Evolutionary conservation across 2,113 vertebrate species (phyloP), one percentile per base, ranked within the genome.

Genomic region (Pterocles gutturalis): DNA sequence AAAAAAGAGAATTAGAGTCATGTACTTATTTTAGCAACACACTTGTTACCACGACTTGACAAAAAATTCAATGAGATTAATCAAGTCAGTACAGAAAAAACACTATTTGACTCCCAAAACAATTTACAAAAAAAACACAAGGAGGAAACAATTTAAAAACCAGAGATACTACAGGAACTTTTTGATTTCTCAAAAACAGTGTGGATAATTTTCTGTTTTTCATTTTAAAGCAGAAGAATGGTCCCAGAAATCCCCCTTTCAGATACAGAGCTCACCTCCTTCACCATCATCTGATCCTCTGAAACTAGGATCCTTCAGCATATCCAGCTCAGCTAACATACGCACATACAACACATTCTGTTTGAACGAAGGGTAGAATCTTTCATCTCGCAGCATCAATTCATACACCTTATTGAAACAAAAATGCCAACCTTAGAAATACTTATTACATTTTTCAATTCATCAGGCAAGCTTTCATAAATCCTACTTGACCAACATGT

Each of bases 301-400:
- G 97, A 99, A 99, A 98, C 99, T 99, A 11, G 99, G 99, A 97
- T 99, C 99, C 96, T 99, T 99, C 93, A 99, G 96, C 99, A 99
- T 99, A 96, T 99, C 99, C 87, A 99, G 97, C 95, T 99, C 99
- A 9, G 99, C 99, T 49, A 99, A 98, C 99, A 99, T 99, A 53
- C 99, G 99, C 29, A 99, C 98, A n/a, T 99, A 99, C 45, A 99
- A 98, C 7, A 98, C 98, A 21, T 99, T 99, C 97, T 99, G 99
- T 95, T 98, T 99, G 98, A 99, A 99, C 1, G 99, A 99, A 9
- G 99, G 99, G 97, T 99, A 99, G 97, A 99, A 99, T 78, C 99
- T 98, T 96, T 99, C 99, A 48, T 99, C 99, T 16, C 98, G 98
- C 60, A 99, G 98, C 99, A 99, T 99, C 98, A 99, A 96, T 54